Conservation (phyloP, 2,113 vertebrate genomes). For the Neotragus moschatus region DNA sequence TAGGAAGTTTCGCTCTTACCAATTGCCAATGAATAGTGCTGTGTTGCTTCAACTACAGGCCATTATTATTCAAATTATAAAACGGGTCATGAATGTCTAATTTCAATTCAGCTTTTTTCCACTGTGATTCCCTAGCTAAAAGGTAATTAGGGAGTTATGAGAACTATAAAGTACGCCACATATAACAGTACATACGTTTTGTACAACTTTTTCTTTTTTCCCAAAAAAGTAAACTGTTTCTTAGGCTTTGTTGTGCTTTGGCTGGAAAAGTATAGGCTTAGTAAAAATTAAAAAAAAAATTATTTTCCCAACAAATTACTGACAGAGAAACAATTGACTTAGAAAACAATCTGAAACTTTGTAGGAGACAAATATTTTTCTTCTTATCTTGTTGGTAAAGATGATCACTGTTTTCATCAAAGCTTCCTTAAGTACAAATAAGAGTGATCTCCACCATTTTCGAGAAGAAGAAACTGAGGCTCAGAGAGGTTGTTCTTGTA, state of each 20-base stretch:
- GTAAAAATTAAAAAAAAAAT: background rate
- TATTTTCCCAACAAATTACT: background rate
- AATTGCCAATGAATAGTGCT: background rate
- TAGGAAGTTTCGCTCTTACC: background rate
- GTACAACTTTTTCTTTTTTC: background rate
- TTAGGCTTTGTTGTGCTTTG: background rate
- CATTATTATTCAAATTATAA: conserved; percentile 8
- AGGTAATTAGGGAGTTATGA: background rate
- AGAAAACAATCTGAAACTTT: background rate
- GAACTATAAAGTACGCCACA: background rate
- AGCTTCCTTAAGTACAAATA: background rate
- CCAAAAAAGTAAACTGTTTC: background rate
- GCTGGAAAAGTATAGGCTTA: background rate
- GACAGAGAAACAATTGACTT: background rate
- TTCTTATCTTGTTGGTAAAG: background rate
- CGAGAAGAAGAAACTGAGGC: background rate
- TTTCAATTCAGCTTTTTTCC: background rate
- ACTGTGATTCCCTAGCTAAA: background rate
- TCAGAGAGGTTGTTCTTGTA: background rate
- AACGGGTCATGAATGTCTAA: background rate
- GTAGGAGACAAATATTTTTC: background rate
- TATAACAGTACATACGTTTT: background rate
- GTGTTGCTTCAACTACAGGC: background rate
- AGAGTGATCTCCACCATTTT: background rate
- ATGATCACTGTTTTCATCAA: background rate